Base-by-base conservation (phyloP, 1,140 invertebrate species). In the Brachionus angularis region DNA sequence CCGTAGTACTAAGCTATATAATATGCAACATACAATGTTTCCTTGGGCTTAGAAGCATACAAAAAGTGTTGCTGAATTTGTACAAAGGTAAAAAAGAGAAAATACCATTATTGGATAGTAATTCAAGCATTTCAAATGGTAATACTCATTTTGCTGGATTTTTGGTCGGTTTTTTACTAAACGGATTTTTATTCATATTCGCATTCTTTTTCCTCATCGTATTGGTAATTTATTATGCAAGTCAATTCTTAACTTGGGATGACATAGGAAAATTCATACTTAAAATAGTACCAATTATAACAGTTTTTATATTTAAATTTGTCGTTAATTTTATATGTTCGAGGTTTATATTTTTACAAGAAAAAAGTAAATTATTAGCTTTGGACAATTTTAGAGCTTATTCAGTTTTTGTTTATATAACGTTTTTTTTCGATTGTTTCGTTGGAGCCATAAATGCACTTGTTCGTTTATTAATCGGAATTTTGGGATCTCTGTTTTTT, bases 351-450 rank as follows among this genome's bases (percentile, higher is more conserved):
- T 52, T 52, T 31, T 52, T 52, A 18, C 49, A 52, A 52, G 5
- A 52, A 31, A 52, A 18, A 27, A 12, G 7, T 3, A 52, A 52
- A 52, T 10, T 52, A 3, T n/a, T 52, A 3, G 49, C 49, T 7
- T 27, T 52, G 23, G 49, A 52, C 16, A 52, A 52, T 52, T 52
- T 52, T n/a, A 5, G 29, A 31, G 23, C 29, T n/a, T 52, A 27
- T 52, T 27, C 49, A 5, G 14, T 52, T 12, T 52, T 52, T 31
- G 23, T 31, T 5, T 52, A 52, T 21, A 12, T 52, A 27, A 31
- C 23, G 14, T 52, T 52, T 16, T 52, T 52, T 31, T 31, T 52
- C 16, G 49, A 52, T 27, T 52, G 49, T 31, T 52, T 27, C 16
- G 14, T 52, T n/a, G 49, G 49, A 31, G 23, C 23, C 14, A 31